Base-by-base conservation (phyloP, 2,797 vertebrate species). In the Gallinago stenura region DNA sequence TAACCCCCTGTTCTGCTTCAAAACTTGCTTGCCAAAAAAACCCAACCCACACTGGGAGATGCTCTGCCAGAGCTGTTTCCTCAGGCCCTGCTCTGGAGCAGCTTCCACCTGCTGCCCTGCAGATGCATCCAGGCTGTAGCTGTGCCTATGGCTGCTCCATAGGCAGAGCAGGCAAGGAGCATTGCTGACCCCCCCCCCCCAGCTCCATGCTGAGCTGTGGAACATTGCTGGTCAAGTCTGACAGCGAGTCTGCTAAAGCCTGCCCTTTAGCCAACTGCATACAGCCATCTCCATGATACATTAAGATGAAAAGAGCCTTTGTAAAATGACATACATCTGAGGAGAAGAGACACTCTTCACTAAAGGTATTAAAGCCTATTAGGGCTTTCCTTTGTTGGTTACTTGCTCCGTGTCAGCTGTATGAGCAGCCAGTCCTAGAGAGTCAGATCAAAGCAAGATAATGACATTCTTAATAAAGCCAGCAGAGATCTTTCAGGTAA, bases 401-500 rank as follows among this genome's bases (percentile, higher is more conserved):
- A 33, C 69, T 86, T 48, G 58, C 77, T 87, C 78, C 1, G 2
- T 24, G 72, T 78, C 81, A 77, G 77, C 73, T 54, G 17, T 7
- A 39, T 2, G 53, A 79, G 72, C 83, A 65, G 92, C 33, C 75
- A 75, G 60, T n/a, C 33, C 62, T 56, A 15, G 10, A 76, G 62
- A 73, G 51, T 30, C 51, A 57, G 78, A 94, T 89, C 87, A 94
- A 89, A 96, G 89, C 71, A 53, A 83, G 56, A 69, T 65, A 94
- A 95, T 65, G 57, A 37, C 73, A 64, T 30, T 60, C 60, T 78
- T 83, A 65, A 75, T 46, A 87, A 54, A 53, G 64, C 60, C 65
- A 89, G 88, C 71, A 82, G 50, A 93, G 57, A 54, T 48, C 65
- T 83, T 73, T 75, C 94, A 91, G 83, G 89, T 90, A 62, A 76